These are phyloP conservation scores for Poliocrania exsul DNA, from an alignment of 2,797 vertebrate genomes.

Conservation along the genomic window DNA sequence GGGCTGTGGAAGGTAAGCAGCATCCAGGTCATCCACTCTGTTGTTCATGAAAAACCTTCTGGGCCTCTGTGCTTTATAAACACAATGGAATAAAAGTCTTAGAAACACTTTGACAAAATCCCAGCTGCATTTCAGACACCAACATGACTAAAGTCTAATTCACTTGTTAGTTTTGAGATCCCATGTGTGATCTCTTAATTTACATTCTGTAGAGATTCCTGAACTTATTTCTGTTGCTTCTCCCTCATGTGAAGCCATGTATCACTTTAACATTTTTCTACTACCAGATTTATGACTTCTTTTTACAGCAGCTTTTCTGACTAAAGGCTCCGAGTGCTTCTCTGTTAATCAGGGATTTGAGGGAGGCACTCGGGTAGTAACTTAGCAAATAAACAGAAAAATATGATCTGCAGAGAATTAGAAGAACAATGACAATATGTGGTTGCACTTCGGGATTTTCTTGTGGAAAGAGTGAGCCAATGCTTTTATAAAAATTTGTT, in stretches of 20 bases:
- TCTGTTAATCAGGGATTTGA: not conserved
- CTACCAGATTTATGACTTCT: not conserved
- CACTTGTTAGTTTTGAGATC: not conserved
- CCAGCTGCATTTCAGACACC: not conserved
- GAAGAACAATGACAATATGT: not conserved
- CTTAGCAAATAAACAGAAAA: not conserved
- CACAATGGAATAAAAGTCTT: not conserved
- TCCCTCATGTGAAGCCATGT: not conserved
- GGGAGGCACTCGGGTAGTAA: not conserved
- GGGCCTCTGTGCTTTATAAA: not conserved
- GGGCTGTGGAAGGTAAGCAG: slow-evolving; percentile 94
- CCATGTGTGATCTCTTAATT: not conserved
- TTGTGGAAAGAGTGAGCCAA: not conserved
- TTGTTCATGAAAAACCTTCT: not conserved
- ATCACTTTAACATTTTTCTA: not conserved
- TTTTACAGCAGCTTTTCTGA: not conserved
- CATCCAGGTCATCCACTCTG: not conserved
- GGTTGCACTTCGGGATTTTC: not conserved
- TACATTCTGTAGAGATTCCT: not conserved
- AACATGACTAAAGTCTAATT: not conserved
- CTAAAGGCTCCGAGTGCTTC: not conserved
- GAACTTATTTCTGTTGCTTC: not conserved
- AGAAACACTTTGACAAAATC: not conserved
- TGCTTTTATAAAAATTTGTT: not conserved
- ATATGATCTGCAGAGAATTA: not conserved